Evolutionary conservation across 2,113 vertebrate species (phyloP).

Genomic region (Uria aalge): DNA sequence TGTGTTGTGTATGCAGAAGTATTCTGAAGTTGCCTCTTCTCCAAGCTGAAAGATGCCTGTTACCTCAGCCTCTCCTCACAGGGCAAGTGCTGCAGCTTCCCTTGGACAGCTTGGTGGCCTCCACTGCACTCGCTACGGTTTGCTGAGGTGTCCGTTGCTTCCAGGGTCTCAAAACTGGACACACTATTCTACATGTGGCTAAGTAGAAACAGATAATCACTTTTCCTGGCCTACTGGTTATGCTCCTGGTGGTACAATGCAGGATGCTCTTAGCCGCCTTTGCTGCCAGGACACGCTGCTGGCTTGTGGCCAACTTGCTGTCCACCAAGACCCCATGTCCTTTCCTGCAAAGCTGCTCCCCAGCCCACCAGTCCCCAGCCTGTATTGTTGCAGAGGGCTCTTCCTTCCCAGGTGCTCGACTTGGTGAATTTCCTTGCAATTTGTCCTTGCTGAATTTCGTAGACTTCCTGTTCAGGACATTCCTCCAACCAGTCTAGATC

Average conservation of each 20-base stretch:
- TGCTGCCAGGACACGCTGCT: neutral
- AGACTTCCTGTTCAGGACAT: neutral
- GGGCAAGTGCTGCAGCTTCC: neutral
- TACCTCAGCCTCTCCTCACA: neutral
- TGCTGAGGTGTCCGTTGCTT: neutral
- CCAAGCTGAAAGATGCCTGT: neutral
- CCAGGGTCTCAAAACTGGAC: neutral
- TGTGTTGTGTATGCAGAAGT: neutral
- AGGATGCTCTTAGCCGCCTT: neutral
- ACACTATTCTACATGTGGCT: accelerated
- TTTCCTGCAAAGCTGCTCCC: neutral
- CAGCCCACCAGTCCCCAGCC: neutral
- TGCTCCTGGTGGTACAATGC: neutral
- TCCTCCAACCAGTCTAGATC: neutral
- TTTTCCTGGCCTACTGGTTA: neutral
- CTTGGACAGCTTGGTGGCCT: neutral
- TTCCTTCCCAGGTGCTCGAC: neutral
- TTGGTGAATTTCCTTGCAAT: neutral
- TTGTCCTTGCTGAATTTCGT: neutral
- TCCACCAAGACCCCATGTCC: neutral
- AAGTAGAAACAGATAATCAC: neutral
- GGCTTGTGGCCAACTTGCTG: neutral
- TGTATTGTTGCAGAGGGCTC: neutral
- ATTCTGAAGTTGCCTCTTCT: neutral
- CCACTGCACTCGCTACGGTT: neutral